phyloP scores from a whole-genome alignment of 1,140 invertebrate genomes.

The Apis cerana region DNA sequence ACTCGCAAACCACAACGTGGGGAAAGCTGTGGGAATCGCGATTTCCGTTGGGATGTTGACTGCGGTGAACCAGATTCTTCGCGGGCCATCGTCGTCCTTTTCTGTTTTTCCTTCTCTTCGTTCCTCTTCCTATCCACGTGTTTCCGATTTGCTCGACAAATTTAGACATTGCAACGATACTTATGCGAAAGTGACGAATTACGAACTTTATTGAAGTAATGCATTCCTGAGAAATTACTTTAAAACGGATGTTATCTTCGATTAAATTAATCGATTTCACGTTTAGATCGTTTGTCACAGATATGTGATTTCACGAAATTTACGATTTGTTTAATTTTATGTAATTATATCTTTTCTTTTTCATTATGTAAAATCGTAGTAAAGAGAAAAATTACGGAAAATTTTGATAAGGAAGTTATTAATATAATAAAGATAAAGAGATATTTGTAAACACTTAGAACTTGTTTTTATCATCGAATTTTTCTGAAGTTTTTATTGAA shows the following conservation, averaged over 20 bases:
- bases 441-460: too few relatives aligned
- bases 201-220: not conserved
- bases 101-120: not conserved
- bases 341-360: too few relatives aligned
- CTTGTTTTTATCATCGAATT: too few relatives aligned
- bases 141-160: conserved; percentile 26
- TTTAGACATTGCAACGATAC: not conserved
- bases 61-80: conserved; percentile 68
- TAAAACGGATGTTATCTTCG: not conserved
- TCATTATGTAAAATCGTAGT: too few relatives aligned
- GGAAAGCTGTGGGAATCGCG: conserved; percentile 71
- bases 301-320: too few relatives aligned
- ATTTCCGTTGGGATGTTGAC: conserved; percentile 69
- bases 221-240: not conserved
- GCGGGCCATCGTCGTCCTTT: conserved; percentile 17
- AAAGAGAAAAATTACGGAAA: too few relatives aligned
- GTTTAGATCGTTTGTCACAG: too few relatives aligned
- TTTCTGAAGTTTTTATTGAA: too few relatives aligned
- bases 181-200: not conserved
- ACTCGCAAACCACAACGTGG: conserved; percentile 50
- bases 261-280: not conserved
- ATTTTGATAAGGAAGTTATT: too few relatives aligned
- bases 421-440: too few relatives aligned
- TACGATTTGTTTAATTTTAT: too few relatives aligned
- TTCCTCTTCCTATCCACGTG: conserved; percentile 5